Evolutionary conservation across 2,888 invertebrate species (phyloP).

Genomic region (Octonoba sinensis): DNA sequence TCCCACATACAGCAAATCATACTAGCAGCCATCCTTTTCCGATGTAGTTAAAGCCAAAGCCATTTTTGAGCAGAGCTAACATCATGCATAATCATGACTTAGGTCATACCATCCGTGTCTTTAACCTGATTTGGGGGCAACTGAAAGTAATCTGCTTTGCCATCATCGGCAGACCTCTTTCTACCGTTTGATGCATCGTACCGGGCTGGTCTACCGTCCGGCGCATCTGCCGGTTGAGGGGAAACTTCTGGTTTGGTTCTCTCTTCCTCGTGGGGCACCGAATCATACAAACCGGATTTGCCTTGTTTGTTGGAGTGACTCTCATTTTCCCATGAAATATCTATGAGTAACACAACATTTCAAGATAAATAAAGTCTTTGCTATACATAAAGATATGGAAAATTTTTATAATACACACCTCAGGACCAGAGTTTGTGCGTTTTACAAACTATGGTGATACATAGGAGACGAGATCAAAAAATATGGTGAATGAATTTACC

Average conservation of each 20-base stretch:
- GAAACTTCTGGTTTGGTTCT: too few species aligned
- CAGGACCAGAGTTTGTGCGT: too few species aligned
- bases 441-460: too few species aligned
- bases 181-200: constrained; percentile 21
- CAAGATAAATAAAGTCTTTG: too few species aligned
- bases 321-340: constrained; percentile 40
- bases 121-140: constrained; percentile 45
- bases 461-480: too few species aligned
- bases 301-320: constrained; percentile 18
- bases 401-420: too few species aligned
- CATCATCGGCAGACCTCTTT: constrained; percentile 51
- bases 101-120: constrained; percentile 50
- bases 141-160: constrained; percentile 63
- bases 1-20: too few species aligned
- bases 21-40: too few species aligned
- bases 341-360: constrained; percentile 22
- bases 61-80: background rate
- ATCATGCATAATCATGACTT: constrained; percentile 32
- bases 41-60: background rate
- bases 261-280: constrained; percentile 9
- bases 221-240: too few species aligned
- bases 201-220: background rate
- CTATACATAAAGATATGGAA: too few species aligned
- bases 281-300: constrained; percentile 38
- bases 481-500: too few species aligned